These are phyloP conservation scores for Bubo bubo DNA, from an alignment of 2,113 vertebrate genomes.

Conservation along the genomic window DNA sequence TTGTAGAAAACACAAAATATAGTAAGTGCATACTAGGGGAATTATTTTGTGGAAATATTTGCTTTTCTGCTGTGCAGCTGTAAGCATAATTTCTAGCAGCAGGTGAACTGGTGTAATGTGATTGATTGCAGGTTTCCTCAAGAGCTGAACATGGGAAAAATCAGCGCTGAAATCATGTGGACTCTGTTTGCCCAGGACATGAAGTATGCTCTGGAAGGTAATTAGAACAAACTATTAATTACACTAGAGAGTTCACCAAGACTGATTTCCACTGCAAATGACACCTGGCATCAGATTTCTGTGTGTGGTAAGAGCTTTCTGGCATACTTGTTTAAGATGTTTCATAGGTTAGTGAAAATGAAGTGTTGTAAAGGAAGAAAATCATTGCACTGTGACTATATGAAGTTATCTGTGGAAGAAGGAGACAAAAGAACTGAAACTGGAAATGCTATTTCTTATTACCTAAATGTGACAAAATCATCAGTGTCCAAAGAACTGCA, in stretches of 20 bases:
- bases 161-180: slow-evolving; percentile 94
- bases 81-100: not conserved
- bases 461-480: not conserved
- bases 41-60: not conserved
- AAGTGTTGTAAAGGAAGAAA: not conserved
- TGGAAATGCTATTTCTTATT: not conserved
- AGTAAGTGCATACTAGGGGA: not conserved
- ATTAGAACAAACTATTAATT: slow-evolving; percentile 9
- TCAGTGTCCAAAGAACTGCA: not conserved
- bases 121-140: slow-evolving; percentile 90
- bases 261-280: not conserved
- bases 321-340: not conserved
- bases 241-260: not conserved
- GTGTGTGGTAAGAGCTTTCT: not conserved
- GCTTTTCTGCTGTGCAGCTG: not conserved
- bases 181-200: slow-evolving; percentile 92
- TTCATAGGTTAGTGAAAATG: not conserved
- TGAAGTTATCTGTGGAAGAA: not conserved
- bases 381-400: not conserved
- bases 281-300: not conserved
- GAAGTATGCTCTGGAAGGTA: slow-evolving; percentile 97
- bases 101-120: slow-evolving; percentile 14
- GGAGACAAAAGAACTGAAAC: not conserved
- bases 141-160: slow-evolving; percentile 91
- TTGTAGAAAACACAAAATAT: not conserved